Evolutionary conservation across 1,140 invertebrate species (phyloP).

Genomic region (Pseudomyrmex dendroicus): DNA sequence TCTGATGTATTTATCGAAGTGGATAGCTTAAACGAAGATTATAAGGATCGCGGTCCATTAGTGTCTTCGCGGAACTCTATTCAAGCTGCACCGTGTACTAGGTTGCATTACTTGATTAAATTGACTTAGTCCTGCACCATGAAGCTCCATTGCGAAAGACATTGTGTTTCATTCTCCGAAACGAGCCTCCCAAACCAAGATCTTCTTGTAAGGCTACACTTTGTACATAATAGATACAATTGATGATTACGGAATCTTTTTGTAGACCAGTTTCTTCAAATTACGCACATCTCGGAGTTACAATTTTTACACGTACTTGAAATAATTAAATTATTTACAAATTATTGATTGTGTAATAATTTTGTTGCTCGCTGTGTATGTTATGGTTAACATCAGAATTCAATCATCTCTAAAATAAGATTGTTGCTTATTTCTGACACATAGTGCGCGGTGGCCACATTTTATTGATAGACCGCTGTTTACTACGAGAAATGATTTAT

Average conservation of each 20-base stretch:
- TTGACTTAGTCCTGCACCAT: conserved; percentile 43
- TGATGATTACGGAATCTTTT: conserved; percentile 17
- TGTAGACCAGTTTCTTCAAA: background rate
- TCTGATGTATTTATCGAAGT: conserved; percentile 47
- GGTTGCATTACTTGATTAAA: conserved; percentile 63
- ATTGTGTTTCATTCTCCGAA: conserved; percentile 23
- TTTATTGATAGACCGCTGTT: conserved; percentile 39
- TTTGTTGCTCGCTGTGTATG: too few relatives aligned
- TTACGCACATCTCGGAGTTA: background rate
- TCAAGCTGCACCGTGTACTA: conserved; percentile 48
- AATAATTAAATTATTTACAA: background rate
- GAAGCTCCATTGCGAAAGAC: conserved; percentile 41
- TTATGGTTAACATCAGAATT: too few relatives aligned
- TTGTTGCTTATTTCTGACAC: too few relatives aligned
- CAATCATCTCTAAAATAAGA: too few relatives aligned
- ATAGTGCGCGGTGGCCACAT: background rate
- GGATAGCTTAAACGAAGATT: conserved; percentile 57
- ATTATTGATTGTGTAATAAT: too few relatives aligned
- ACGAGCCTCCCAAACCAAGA: conserved; percentile 12
- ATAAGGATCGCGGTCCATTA: conserved; percentile 60
- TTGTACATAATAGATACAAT: conserved; percentile 40
- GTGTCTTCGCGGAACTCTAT: conserved; percentile 49
- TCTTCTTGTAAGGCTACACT: conserved; percentile 16
- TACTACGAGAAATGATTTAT: conserved; percentile 51
- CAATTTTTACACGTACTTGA: background rate